Conservation (phyloP, 2,888 invertebrate genomes). For the Cephus nigrinus region DNA sequence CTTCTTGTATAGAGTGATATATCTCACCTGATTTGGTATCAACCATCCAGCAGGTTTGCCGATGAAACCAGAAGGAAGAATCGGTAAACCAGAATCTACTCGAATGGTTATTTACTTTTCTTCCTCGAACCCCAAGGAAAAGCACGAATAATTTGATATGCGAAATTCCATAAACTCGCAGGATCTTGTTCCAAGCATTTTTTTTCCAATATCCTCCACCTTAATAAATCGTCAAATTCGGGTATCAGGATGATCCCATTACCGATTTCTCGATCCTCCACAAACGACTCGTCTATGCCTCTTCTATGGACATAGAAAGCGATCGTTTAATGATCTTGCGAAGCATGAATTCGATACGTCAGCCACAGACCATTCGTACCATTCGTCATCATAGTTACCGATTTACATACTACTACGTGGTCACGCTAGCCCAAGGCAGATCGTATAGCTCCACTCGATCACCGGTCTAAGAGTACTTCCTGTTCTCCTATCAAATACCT, state of each 20-base stretch:
- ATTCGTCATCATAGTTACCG: conserved; percentile 4
- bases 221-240: not conserved
- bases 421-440: not conserved
- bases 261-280: not conserved
- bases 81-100: not conserved
- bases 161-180: not conserved
- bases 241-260: not conserved
- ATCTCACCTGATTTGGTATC: not conserved
- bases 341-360: conserved; percentile 4
- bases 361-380: not conserved
- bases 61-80: not conserved
- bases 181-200: not conserved
- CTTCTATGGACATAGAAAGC: not conserved
- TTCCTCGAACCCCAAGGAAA: not conserved
- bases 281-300: not conserved
- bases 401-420: conserved; percentile 1
- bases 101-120: not conserved
- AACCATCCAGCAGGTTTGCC: not conserved
- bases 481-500: not conserved
- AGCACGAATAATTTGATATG: not conserved
- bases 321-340: conserved; percentile 2
- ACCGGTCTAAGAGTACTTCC: not conserved
- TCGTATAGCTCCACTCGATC: not conserved
- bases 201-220: not conserved
- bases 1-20: not conserved